phyloP scores from a whole-genome alignment of 2,797 vertebrate genomes.

The Rhinella marina region DNA sequence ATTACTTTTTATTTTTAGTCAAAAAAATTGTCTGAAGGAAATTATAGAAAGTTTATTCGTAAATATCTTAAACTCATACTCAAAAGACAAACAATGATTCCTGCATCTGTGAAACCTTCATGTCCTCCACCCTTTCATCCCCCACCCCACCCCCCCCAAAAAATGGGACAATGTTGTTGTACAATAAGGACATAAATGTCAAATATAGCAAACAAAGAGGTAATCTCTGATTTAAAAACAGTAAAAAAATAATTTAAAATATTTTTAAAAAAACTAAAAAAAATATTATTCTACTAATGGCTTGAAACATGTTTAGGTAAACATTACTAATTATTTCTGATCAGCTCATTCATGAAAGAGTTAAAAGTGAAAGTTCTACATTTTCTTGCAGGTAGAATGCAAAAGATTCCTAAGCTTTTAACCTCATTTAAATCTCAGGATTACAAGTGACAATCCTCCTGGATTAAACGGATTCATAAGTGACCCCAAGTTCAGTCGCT shows the following conservation, averaged over 20 bases:
- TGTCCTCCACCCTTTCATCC: too few relatives aligned
- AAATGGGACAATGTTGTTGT: background rate
- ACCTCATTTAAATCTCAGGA: constrained; percentile 56
- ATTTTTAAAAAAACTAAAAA: background rate
- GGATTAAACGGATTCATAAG: constrained; percentile 56
- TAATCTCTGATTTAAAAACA: background rate
- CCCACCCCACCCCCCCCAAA: background rate
- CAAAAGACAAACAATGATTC: background rate
- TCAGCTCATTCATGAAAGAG: background rate
- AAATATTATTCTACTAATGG: background rate
- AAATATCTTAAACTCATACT: background rate
- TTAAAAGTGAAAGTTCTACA: constrained; percentile 20
- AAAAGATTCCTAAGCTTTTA: constrained; percentile 42
- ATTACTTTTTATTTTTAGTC: too few relatives aligned
- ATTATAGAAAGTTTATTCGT: background rate
- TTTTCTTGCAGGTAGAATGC: constrained; percentile 34
- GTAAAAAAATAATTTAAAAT: too few relatives aligned
- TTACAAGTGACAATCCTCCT: constrained; percentile 56
- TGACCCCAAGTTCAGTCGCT: constrained; percentile 49
- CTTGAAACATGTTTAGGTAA: background rate
- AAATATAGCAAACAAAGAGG: too few relatives aligned
- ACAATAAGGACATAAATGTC: too few relatives aligned
- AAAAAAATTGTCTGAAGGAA: too few relatives aligned
- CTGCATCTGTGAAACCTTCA: background rate
- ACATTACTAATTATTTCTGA: background rate